phyloP scores from a whole-genome alignment of 2,888 invertebrate genomes.

The Pyrrhia umbra region DNA sequence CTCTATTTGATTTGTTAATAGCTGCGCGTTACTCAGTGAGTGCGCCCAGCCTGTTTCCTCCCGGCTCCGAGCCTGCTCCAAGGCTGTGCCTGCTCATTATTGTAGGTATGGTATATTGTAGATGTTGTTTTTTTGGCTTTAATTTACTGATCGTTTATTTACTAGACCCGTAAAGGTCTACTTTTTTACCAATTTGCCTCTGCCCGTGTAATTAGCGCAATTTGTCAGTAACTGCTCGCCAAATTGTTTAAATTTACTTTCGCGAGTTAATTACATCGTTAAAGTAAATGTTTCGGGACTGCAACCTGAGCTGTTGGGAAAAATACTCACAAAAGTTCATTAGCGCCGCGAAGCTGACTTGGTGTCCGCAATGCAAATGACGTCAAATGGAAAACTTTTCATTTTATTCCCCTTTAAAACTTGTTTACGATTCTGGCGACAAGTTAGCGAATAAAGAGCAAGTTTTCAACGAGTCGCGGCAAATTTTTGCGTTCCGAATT shows the following conservation, averaged over 20 bases:
- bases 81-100: conserved; percentile 40
- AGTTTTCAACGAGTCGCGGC: conserved; percentile 52
- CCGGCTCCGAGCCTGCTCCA: conserved; percentile 1
- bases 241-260: conserved; percentile 44
- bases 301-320: conserved; percentile 20
- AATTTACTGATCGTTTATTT: conserved; percentile 47
- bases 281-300: conserved; percentile 38
- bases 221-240: conserved; percentile 17
- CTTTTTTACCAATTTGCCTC: conserved; percentile 20
- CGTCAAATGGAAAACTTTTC: conserved; percentile 51
- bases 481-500: conserved; percentile 54
- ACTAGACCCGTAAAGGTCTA: conserved; percentile 25
- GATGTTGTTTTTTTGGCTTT: conserved; percentile 36
- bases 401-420: conserved; percentile 65
- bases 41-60: no score
- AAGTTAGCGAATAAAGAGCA: conserved; percentile 62
- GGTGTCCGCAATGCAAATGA: conserved; percentile 4
- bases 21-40: conserved; percentile 34
- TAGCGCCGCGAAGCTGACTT: conserved; percentile 3
- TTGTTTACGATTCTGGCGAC: conserved; percentile 63
- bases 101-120: no score
- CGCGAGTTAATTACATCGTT: conserved; percentile 45
- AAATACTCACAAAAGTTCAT: conserved; percentile 26
- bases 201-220: conserved; percentile 36
- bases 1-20: conserved; percentile 61